A percentile compares a stretch with the other conserved stretches of the same genome.
phyloP scores from a whole-genome alignment of 2,888 invertebrate genomes.

The Philereme vetulata region DNA sequence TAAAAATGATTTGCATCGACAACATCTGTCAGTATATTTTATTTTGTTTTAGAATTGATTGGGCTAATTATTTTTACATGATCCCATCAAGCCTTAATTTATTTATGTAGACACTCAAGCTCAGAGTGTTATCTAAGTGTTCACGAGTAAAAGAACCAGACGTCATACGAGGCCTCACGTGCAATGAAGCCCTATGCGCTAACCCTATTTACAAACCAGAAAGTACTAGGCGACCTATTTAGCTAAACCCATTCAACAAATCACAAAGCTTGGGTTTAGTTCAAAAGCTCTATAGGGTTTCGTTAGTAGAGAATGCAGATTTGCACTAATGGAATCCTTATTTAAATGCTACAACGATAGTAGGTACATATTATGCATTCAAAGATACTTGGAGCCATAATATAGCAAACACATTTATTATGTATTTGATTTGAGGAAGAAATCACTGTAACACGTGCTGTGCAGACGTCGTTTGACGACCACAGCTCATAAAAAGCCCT shows the following conservation, averaged over 20 bases:
- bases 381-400: no score
- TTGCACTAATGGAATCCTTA: constrained; percentile 1
- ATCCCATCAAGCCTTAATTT: no score
- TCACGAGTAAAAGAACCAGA: constrained; percentile 55
- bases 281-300: constrained; percentile 29
- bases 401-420: no score
- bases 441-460: no score
- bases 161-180: constrained; percentile 56
- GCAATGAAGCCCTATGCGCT: constrained; percentile 69
- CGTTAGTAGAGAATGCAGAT: constrained; percentile 7
- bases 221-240: constrained; percentile 54
- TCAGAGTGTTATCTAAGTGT: constrained; percentile 36
- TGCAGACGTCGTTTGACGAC: no score
- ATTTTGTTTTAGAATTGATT: no score
- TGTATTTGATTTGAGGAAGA: no score
- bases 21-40: no score
- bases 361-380: no score
- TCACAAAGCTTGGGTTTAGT: constrained; percentile 18
- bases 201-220: constrained; percentile 67
- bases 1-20: no score
- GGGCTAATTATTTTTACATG: no score
- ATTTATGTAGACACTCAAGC: not conserved
- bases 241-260: constrained; percentile 49
- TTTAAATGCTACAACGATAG: not conserved
- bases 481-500: no score